Conservation (phyloP, 1,140 invertebrate species). For the Orius insidiosus region DNA sequence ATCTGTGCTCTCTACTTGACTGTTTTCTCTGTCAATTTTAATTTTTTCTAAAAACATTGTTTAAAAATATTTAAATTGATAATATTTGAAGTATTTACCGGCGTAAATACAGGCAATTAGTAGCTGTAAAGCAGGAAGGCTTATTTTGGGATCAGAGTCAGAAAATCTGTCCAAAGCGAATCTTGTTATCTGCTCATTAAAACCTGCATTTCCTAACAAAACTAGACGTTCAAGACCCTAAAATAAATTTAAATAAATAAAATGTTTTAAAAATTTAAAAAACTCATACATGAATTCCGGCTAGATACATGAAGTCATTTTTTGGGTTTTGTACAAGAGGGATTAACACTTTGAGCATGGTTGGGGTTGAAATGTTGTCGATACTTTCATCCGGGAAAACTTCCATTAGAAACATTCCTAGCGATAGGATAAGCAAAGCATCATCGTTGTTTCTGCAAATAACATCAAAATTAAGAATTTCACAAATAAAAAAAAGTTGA, state of each 20-base stretch:
- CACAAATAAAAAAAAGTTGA: conserved; percentile 9
- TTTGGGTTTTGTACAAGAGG: not conserved
- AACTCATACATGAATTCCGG: conserved; percentile 18
- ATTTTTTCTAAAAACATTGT: too few species aligned
- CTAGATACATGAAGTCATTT: conserved; percentile 15
- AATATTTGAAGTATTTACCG: too few species aligned
- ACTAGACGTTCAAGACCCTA: conserved; percentile 58
- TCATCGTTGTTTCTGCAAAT: conserved; percentile 40
- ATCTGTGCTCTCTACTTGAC: conserved; percentile 22
- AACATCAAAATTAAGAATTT: conserved; percentile 25
- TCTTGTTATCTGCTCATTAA: conserved; percentile 52
- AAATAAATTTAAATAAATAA: conserved; percentile 22
- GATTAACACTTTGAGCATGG: not conserved
- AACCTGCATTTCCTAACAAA: conserved; percentile 34
- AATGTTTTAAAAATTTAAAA: conserved; percentile 6
- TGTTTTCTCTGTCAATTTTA: conserved; percentile 1
- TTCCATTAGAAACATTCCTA: conserved; percentile 52
- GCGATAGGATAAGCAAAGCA: conserved; percentile 38
- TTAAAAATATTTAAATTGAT: too few species aligned
- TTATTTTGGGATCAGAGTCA: conserved; percentile 43
- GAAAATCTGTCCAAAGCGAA: conserved; percentile 53
- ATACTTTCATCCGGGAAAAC: conserved; percentile 21
- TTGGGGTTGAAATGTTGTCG: conserved; percentile 8
- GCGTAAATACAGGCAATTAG: conserved; percentile 67
- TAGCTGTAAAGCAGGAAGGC: conserved; percentile 52